phyloP scores from a whole-genome alignment of 2,888 invertebrate genomes.

The Eupithecia pulchellata region DNA sequence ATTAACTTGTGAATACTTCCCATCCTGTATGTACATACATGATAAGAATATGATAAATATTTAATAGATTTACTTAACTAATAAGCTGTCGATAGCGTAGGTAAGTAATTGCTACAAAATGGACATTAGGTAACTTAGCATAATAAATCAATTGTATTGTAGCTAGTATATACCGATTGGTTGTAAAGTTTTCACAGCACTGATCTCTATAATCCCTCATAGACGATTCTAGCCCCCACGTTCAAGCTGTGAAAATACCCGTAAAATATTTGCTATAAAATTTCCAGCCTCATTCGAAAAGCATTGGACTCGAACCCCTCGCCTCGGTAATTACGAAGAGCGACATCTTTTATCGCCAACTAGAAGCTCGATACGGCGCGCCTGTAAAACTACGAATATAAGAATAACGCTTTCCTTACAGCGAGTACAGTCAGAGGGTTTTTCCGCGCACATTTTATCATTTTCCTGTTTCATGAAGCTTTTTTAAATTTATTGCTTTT shows the following conservation, averaged over 20 bases:
- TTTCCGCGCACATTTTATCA: not conserved
- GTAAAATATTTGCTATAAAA: slow-evolving; percentile 4
- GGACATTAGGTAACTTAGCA: no score
- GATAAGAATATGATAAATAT: not conserved
- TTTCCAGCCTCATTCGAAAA: not conserved
- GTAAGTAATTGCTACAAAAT: not conserved
- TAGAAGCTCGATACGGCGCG: slow-evolving; percentile 48
- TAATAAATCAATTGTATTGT: no score
- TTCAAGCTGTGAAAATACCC: not conserved
- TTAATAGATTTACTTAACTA: not conserved
- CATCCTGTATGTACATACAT: not conserved
- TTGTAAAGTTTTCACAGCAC: not conserved
- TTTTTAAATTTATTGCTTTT: not conserved
- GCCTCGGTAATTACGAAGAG: slow-evolving; percentile 27
- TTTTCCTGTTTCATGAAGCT: not conserved
- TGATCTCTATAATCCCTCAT: not conserved
- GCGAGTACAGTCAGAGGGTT: slow-evolving; percentile 15
- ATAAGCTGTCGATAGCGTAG: not conserved
- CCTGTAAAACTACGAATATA: slow-evolving; percentile 57
- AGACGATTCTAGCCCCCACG: not conserved
- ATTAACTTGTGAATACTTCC: not conserved
- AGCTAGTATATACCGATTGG: no score
- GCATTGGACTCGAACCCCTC: not conserved
- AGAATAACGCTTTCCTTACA: slow-evolving; percentile 52
- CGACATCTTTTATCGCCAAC: slow-evolving; percentile 32